Percentiles rank a stretch among this genome's conserved stretches.
Evolutionary conservation across 1,140 invertebrate genomes (phyloP).

Genomic region (Spodoptera litura): DNA sequence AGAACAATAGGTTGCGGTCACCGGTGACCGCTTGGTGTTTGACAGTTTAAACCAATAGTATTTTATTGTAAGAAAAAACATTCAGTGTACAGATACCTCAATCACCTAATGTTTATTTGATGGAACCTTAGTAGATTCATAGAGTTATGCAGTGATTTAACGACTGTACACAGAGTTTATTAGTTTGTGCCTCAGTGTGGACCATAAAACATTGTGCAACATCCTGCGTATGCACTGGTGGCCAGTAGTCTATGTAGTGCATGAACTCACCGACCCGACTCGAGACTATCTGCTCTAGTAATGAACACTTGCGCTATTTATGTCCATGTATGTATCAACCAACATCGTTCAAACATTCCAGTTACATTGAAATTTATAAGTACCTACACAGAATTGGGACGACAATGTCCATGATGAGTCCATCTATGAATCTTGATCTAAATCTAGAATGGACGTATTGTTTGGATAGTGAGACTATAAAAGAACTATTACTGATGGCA

Average conservation of each 20-base stretch:
- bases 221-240: slow-evolving; percentile 57
- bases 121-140: slow-evolving; percentile 41
- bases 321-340: slow-evolving; percentile 6
- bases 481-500: neutral
- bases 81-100: neutral
- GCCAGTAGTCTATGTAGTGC: slow-evolving; percentile 45
- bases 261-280: slow-evolving; percentile 48
- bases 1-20: too few relatives aligned
- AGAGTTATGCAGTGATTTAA: neutral
- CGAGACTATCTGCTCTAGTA: slow-evolving; percentile 33
- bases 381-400: slow-evolving; percentile 7
- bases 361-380: slow-evolving; percentile 16
- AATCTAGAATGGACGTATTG: neutral
- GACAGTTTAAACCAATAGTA: neutral
- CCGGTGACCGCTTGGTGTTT: too few relatives aligned
- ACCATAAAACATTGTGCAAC: slow-evolving; percentile 58
- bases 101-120: neutral
- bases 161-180: slow-evolving; percentile 17
- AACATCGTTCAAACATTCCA: slow-evolving; percentile 22
- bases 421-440: neutral
- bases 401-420: slow-evolving; percentile 4
- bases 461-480: slow-evolving; percentile 9
- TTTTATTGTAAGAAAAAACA: neutral
- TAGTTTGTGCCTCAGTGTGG: slow-evolving; percentile 39
- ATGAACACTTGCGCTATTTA: slow-evolving; percentile 35